Base-by-base conservation (phyloP, 2,888 invertebrate genomes). In the Selenia dentaria region DNA sequence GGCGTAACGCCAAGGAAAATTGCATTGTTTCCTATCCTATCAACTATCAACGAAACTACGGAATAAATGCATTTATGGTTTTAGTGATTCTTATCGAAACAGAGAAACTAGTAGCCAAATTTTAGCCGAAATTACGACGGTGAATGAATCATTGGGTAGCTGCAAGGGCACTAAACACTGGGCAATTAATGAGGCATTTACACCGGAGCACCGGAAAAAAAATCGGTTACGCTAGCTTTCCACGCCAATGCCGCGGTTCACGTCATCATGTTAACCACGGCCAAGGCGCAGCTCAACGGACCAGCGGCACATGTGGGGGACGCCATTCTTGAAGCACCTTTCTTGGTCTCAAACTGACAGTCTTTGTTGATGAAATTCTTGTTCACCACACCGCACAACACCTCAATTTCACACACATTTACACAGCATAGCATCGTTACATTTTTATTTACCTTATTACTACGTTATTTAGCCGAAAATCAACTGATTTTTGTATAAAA, bases 261-360 rank as follows among this genome's bases (percentile, higher is more conserved):
- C 84, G 83, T 83, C 82, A 87, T 79, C 80, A 73, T 67, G 75
- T 76, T 76, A 73, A 70, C 70, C 73, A 79, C 74, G 64, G 70
- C 70, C 76, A 68, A 79, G 72, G 70, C 73, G 82, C 84, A 83
- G 85, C 79, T 76, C 74, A 77, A 80, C 77, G 79, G 74, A 81
- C 69, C 72, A 79, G 78, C 90, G 85, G 89, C 91, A 92, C 93
- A 94, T 94, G 94, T 93, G 93, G 93, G 91, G 92, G 94, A 94
- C 94, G 94, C 94, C 94, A 94, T 94, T 93, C 93, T 92, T 92
- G 92, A 91, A 91, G 91, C 92, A 92, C 92, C 92, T 89, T 92
- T 92, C 92, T 92, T 85, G 91, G 90, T 91, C 90, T 89, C 91
- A 89, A 91, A 92, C 88, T 93, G 93, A 92, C 92, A 93, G 83